Evolutionary conservation across 2,113 vertebrate species (phyloP).

Genomic region (Harpagus bidentatus): DNA sequence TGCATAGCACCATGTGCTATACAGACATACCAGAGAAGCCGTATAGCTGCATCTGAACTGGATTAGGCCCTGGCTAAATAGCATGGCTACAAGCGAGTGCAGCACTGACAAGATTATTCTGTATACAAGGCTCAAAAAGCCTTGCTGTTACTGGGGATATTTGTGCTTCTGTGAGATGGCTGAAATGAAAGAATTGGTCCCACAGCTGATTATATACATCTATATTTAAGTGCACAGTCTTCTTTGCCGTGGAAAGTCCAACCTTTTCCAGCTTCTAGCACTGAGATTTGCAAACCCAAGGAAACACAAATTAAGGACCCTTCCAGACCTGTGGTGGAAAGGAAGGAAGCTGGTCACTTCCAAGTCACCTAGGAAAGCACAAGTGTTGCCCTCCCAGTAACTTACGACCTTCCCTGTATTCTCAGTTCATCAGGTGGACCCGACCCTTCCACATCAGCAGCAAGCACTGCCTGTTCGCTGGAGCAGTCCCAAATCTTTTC

Average conservation of each 20-base stretch:
- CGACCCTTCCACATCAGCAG: background rate
- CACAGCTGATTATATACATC: background rate
- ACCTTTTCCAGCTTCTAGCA: background rate
- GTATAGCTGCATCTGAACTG: background rate
- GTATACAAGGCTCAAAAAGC: background rate
- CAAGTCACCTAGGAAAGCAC: background rate
- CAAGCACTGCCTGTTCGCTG: background rate
- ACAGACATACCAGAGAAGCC: background rate
- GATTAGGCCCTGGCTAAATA: background rate
- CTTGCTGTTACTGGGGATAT: background rate
- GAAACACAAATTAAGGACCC: background rate
- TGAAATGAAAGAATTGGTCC: background rate
- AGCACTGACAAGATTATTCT: background rate
- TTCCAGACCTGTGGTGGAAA: background rate
- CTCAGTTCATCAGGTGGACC: background rate
- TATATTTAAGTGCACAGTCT: background rate
- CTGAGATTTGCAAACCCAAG: background rate
- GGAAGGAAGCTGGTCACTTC: background rate
- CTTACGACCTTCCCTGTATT: rapidly evolving
- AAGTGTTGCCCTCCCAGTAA: background rate
- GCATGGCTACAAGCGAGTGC: background rate
- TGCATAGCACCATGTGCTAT: background rate
- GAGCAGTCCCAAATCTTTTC: background rate
- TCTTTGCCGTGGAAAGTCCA: background rate
- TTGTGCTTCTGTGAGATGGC: background rate